phyloP scores from a whole-genome alignment of 2,888 invertebrate species.

The Nudaria mundana region DNA sequence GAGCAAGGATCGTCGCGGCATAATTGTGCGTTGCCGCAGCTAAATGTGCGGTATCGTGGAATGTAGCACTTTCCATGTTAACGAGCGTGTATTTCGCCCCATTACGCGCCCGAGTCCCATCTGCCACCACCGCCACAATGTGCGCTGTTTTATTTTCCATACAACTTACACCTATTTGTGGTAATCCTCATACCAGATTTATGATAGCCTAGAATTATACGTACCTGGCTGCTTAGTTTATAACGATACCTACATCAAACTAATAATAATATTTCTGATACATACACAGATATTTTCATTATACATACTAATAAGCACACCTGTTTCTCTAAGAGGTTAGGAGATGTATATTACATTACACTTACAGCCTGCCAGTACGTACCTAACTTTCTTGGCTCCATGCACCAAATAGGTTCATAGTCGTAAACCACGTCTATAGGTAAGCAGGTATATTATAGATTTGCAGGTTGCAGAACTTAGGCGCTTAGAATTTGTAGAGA shows the following conservation, averaged over 20 bases:
- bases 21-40: constrained; percentile 58
- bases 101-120: constrained; percentile 41
- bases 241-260: constrained; percentile 27
- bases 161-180: constrained; percentile 67
- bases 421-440: too few relatives aligned
- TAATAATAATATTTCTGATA: too few relatives aligned
- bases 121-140: constrained; percentile 51
- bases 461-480: too few relatives aligned
- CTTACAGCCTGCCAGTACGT: too few relatives aligned
- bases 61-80: constrained; percentile 67
- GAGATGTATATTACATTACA: too few relatives aligned
- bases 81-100: constrained; percentile 55
- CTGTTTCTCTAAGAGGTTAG: too few relatives aligned
- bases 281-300: too few relatives aligned
- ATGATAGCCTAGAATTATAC: constrained; percentile 47
- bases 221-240: constrained; percentile 47
- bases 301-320: too few relatives aligned
- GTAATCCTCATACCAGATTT: constrained; percentile 57
- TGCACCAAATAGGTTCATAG: too few relatives aligned
- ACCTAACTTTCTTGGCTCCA: too few relatives aligned
- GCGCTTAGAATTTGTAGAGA: too few relatives aligned
- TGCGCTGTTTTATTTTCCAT: constrained; percentile 57
- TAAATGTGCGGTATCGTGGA: constrained; percentile 68
- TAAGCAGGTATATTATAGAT: too few relatives aligned
- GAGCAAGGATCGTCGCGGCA: constrained; percentile 37